These are phyloP conservation scores for Macrosteles quadrilineatus DNA, from an alignment of 1,140 invertebrate species.

Conservation along the genomic window DNA sequence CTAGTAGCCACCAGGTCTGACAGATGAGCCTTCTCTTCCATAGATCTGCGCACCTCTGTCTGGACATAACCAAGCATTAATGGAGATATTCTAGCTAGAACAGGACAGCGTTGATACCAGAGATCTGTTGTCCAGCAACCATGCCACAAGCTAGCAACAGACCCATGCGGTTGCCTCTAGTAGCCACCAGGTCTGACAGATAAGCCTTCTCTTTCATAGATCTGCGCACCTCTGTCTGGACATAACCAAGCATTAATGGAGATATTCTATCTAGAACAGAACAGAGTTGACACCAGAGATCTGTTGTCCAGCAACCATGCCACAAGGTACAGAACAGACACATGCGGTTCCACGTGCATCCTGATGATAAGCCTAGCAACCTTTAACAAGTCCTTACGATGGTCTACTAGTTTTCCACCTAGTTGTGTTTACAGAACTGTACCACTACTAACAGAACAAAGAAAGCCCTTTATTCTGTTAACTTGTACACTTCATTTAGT, in stretches of 20 bases:
- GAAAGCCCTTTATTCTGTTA: too few species aligned
- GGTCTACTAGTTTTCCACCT: too few species aligned
- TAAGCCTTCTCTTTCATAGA: slow-evolving; percentile 46
- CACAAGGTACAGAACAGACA: slow-evolving; percentile 68
- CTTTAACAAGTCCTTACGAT: too few species aligned
- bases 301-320: slow-evolving; percentile 73
- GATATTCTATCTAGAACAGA: slow-evolving; percentile 72
- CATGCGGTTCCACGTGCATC: slow-evolving; percentile 61
- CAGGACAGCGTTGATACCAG: slow-evolving; percentile 63
- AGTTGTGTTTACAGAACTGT: too few species aligned
- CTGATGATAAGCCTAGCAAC: too few species aligned
- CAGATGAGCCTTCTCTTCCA: slow-evolving; percentile 52
- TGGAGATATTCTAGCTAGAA: slow-evolving; percentile 74
- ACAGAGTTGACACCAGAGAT: slow-evolving; percentile 64
- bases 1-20: slow-evolving; percentile 59
- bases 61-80: slow-evolving; percentile 51
- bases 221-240: slow-evolving; percentile 49
- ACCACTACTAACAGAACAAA: too few species aligned
- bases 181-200: slow-evolving; percentile 61
- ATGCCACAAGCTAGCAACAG: slow-evolving; percentile 70
- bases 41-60: slow-evolving; percentile 47
- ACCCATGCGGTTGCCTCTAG: slow-evolving; percentile 60
- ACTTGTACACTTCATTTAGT: too few species aligned
- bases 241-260: slow-evolving; percentile 57
- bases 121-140: slow-evolving; percentile 73